These are phyloP conservation scores for Syncerus caffer DNA, from an alignment of 2,797 vertebrate genomes.

Conservation along the genomic window DNA sequence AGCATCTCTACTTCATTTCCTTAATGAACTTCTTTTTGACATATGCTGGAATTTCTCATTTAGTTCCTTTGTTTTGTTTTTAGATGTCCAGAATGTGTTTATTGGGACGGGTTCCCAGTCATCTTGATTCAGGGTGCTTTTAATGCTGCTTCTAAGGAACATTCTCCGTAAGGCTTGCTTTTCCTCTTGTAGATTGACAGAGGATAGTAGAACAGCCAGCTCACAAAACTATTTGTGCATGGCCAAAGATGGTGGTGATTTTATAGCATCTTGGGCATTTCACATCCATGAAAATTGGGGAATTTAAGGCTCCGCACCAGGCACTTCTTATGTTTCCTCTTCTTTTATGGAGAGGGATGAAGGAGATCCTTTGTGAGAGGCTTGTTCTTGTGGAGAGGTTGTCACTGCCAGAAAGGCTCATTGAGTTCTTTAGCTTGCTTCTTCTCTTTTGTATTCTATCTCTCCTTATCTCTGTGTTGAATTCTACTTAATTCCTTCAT, in stretches of 20 bases:
- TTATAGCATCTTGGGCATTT: neutral
- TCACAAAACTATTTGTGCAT: neutral
- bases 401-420: neutral
- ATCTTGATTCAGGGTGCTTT: neutral
- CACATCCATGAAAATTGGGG: neutral
- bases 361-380: neutral
- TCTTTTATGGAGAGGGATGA: neutral
- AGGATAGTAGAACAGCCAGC: neutral
- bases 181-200: neutral
- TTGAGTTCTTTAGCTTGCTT: constrained; percentile 15
- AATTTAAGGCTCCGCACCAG: neutral
- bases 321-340: neutral
- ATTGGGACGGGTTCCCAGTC: neutral
- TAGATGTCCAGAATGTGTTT: neutral
- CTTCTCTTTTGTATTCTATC: neutral
- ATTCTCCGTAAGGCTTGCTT: neutral
- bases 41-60: neutral
- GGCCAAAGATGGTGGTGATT: neutral
- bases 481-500: neutral
- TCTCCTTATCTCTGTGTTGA: neutral
- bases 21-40: neutral
- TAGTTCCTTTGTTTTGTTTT: neutral
- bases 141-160: neutral
- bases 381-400: neutral
- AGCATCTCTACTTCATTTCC: neutral